phyloP scores from a whole-genome alignment of 2,797 vertebrate species.

The Danio jaintianensis region DNA sequence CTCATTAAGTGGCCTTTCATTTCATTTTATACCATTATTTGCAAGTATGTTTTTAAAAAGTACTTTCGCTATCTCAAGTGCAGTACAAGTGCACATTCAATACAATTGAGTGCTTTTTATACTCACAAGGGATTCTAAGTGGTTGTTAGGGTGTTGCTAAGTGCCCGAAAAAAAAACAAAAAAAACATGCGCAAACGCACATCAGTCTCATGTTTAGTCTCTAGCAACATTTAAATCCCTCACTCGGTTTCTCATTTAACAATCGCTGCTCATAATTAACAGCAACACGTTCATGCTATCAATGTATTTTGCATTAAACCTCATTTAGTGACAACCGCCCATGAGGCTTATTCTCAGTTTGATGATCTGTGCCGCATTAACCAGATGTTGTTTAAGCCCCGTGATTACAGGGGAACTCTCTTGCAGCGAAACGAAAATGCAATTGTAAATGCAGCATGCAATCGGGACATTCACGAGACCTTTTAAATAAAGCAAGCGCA shows the following conservation, averaged over 20 bases:
- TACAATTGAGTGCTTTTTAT: neutral
- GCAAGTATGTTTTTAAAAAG: no score
- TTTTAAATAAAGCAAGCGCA: constrained; percentile 18
- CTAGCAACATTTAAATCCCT: neutral
- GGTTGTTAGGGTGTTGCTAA: neutral
- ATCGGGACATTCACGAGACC: constrained; percentile 33
- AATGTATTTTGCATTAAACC: constrained; percentile 12
- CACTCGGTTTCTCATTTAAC: neutral
- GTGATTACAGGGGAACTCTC: constrained; percentile 10
- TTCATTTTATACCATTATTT: no score
- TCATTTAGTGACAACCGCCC: neutral
- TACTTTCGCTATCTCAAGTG: neutral
- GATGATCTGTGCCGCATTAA: neutral
- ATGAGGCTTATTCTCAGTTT: neutral
- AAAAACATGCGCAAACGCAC: neutral
- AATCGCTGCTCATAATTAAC: constrained; percentile 3
- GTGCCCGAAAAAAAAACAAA: neutral
- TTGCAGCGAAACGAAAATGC: constrained; percentile 13
- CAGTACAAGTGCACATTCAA: neutral
- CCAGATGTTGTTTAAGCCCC: constrained; percentile 27
- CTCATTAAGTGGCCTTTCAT: neutral
- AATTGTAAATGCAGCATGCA: constrained; percentile 38
- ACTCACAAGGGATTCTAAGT: neutral
- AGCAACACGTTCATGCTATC: neutral
- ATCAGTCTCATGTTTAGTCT: neutral